A percentile compares a stretch with the other conserved stretches of the same genome.
Conservation (phyloP, 2,797 vertebrate genomes). For the Apogon hyalosoma region DNA sequence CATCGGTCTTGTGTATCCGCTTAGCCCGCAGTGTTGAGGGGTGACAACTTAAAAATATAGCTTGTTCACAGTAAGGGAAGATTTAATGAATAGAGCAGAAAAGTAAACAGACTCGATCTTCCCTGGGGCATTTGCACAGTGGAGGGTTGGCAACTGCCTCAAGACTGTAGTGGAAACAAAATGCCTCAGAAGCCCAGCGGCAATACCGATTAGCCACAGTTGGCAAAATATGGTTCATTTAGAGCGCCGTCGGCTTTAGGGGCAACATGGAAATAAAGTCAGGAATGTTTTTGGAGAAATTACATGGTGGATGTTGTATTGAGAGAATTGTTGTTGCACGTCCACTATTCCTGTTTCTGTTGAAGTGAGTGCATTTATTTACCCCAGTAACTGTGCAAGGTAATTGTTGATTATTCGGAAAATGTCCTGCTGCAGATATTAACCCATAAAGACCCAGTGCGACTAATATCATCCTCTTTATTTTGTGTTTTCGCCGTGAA, state of each 20-base stretch:
- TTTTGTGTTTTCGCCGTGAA: no score
- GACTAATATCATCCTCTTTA: no score
- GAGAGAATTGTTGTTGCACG: neutral
- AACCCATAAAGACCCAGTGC: no score
- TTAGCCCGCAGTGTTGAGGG: slow-evolving; percentile 31
- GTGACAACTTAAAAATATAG: slow-evolving; percentile 33
- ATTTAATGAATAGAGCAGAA: slow-evolving; percentile 48
- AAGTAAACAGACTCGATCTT: slow-evolving; percentile 40
- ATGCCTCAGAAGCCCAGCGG: neutral
- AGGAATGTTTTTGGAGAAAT: neutral
- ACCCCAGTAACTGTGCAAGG: neutral
- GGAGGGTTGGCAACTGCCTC: slow-evolving; percentile 32
- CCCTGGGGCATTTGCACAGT: slow-evolving; percentile 28
- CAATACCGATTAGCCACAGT: slow-evolving; percentile 6
- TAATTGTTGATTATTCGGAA: slow-evolving; percentile 5
- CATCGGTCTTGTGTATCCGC: slow-evolving; percentile 12
- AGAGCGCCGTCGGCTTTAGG: slow-evolving; percentile 3
- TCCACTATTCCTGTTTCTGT: neutral
- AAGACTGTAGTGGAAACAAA: slow-evolving; percentile 28
- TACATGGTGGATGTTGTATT: no score
- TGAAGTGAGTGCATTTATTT: neutral
- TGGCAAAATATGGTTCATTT: slow-evolving; percentile 11
- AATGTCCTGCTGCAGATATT: neutral
- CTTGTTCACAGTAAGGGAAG: slow-evolving; percentile 34
- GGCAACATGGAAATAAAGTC: neutral